A percentile compares a stretch with the other conserved stretches of the same genome.
These are phyloP conservation scores for Tetraneura akinire DNA, from an alignment of 1,140 invertebrate species.

Conservation along the genomic window DNA sequence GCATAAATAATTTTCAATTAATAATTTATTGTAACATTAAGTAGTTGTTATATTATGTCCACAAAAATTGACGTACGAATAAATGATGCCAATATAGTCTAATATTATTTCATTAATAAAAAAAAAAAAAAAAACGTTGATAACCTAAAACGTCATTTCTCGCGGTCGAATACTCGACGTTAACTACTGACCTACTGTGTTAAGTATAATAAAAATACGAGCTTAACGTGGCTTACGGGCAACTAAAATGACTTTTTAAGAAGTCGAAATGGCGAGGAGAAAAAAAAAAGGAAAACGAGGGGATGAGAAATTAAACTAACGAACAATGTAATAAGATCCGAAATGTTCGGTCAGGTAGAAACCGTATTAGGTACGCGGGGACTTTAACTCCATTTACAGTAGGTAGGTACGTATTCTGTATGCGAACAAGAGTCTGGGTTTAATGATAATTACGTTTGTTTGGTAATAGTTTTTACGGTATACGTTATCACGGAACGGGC, in stretches of 20 bases:
- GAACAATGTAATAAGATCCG: slow-evolving; percentile 3
- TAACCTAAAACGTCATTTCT: no score
- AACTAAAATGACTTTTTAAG: not conserved
- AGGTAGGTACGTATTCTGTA: not conserved
- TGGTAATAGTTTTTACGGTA: slow-evolving; percentile 36
- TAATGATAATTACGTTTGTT: slow-evolving; percentile 50
- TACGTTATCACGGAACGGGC: not conserved
- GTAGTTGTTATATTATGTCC: no score
- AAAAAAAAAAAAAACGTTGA: no score
- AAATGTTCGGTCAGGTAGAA: slow-evolving; percentile 20
- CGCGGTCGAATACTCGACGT: no score
- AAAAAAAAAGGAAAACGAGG: not conserved
- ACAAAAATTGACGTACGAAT: no score
- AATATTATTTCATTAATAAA: no score
- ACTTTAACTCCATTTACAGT: not conserved
- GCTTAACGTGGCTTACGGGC: not conserved
- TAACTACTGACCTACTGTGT: no score
- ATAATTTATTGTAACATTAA: no score
- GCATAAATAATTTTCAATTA: no score
- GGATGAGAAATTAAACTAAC: not conserved
- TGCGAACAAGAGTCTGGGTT: slow-evolving; percentile 25
- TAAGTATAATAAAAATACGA: not conserved
- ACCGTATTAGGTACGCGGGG: not conserved
- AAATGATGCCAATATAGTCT: no score
- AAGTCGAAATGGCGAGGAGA: not conserved